These are phyloP conservation scores for Aphyosemion australe DNA, from an alignment of 2,113 vertebrate genomes.

Conservation along the genomic window DNA sequence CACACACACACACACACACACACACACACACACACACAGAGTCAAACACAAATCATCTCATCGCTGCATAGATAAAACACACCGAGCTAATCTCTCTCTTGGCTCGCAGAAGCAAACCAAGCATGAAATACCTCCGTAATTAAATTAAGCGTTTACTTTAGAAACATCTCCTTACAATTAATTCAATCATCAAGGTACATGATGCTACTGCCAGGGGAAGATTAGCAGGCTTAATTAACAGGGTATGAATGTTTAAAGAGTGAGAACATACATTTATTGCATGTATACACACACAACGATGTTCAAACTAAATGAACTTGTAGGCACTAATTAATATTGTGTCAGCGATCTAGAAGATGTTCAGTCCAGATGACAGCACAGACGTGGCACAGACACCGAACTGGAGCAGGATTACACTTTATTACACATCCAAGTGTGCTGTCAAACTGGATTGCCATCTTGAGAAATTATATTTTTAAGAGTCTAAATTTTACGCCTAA, in stretches of 20 bases:
- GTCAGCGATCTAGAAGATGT: constrained; percentile 92
- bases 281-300: constrained; percentile 76
- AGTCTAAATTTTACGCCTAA: no score
- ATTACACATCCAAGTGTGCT: background rate
- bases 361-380: constrained; percentile 87
- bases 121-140: constrained; percentile 99
- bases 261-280: constrained; percentile 75
- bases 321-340: constrained; percentile 96
- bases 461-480: background rate
- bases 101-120: constrained; percentile 88
- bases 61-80: constrained; percentile 75
- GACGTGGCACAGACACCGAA: constrained; percentile 77
- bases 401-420: constrained; percentile 29
- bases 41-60: constrained; percentile 67
- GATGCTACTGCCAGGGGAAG: constrained; percentile 97
- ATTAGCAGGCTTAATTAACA: constrained; percentile 99
- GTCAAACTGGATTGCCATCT: constrained; percentile 2
- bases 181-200: constrained; percentile 99
- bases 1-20: constrained; percentile 27
- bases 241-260: constrained; percentile 91
- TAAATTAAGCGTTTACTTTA: constrained; percentile 99
- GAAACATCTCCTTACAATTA: constrained; percentile 99
- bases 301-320: constrained; percentile 95
- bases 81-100: constrained; percentile 77
- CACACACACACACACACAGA: constrained; percentile 35